Base-by-base conservation (phyloP, 2,888 invertebrate species). In the Drosophila austrosaltans region DNA sequence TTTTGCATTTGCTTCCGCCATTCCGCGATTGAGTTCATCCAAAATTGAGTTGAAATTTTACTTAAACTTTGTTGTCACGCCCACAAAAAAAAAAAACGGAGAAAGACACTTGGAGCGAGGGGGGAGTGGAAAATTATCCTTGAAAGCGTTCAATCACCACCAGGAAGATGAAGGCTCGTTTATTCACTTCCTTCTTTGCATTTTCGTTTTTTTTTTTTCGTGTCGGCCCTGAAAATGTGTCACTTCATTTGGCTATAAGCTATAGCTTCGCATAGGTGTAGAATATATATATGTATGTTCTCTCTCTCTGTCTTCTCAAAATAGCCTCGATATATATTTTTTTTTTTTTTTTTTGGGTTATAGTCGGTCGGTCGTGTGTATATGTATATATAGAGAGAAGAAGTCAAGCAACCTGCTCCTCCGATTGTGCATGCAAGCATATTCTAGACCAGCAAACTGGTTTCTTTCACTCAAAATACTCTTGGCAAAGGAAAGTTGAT, bases 141-240 rank as follows among this genome's bases (percentile, higher is more conserved):
- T 85, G 85, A 85, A 78, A 61, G 71, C 80, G 85, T 89, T 85
- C 89, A 89, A 75, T 85, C 82, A 89, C 85, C 36, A 53, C 85
- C 36, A 53, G 40, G 28, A 39, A 60, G 25, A 53, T 20, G 83
- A 86, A 86, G 87, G 81, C 81, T 83, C 81, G 86, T 58, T 75
- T 16, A 10, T 48, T 48, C 25, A 20, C 10, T 30, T 68, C 69
- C 62, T 72, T 54, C 60, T 56, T 59, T 65, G 56, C 60, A 36
- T 28, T 56, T n/a, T 42, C 16, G 16, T 16, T 16, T 16, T 16
- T 16, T 48, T 12, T 48, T 12, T 28, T 69, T 44, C 36, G 16
- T 53, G 61, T 60, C 75, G 72, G 79, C 77, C 79, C 78, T 83
- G 72, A 69, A 88, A 88, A 80, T 83, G 70, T 86, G 84, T 88